Percentiles rank a stretch among this genome's conserved stretches.
These are phyloP conservation scores for Rhombomys opimus DNA, from an alignment of 2,113 vertebrate species.

Conservation along the genomic window DNA sequence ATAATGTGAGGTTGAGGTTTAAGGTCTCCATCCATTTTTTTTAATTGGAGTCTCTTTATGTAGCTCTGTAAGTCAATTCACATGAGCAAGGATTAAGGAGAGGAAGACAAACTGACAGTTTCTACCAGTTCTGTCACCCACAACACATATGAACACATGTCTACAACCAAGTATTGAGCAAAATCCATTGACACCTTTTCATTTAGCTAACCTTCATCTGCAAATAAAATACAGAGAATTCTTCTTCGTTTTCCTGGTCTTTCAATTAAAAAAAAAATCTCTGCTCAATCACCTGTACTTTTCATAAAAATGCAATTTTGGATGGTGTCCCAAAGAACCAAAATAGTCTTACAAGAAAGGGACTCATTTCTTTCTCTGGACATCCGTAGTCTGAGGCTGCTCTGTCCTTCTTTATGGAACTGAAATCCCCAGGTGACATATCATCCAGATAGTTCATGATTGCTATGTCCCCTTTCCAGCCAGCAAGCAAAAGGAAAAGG, in stretches of 20 bases:
- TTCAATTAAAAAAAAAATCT: background rate
- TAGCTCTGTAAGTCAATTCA: background rate
- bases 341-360: conserved; percentile 40
- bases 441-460: background rate
- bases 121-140: background rate
- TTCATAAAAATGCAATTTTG: conserved; percentile 50
- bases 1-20: background rate
- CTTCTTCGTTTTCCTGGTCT: conserved; percentile 29
- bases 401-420: conserved; percentile 23
- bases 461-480: background rate
- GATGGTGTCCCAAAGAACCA: conserved; percentile 22
- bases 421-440: background rate
- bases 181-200: background rate
- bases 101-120: background rate
- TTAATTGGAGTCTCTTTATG: background rate
- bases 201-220: background rate
- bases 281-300: background rate
- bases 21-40: background rate
- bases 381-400: background rate
- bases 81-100: background rate
- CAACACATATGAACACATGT: background rate
- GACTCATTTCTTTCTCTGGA: conserved; percentile 19
- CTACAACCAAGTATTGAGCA: background rate
- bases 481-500: background rate
- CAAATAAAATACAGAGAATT: conserved; percentile 7